Evolutionary conservation across 2,113 vertebrate species (phyloP), one percentile per base, ranked within the genome.

Genomic region (Pterocles gutturalis): DNA sequence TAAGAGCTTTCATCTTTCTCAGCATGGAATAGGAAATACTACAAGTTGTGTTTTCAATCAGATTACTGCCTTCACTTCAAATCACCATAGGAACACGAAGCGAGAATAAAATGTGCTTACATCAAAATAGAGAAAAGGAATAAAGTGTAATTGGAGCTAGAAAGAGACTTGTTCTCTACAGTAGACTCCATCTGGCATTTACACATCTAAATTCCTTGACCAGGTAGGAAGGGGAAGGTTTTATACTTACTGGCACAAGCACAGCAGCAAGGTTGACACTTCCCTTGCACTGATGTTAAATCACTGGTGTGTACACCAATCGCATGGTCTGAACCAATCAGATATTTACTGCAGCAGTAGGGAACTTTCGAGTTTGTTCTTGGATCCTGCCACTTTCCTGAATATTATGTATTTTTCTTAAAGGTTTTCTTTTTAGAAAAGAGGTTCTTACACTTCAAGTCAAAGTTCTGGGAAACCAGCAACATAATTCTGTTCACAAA

Each of bases 1-100:
- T 82, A 58, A 89, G 61, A 79, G 36, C 54, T 90, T 91, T 89
- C 70, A 38, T 95, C 65, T 84, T 90, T 79, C 53, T 82, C 48
- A 58, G 13, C 7, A 0, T 82, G 48, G 38, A 76, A 78, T 29
- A 41, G 83, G 48, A 95, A 82, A 80, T 82, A 79, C 13, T 89
- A 33, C 36, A 87, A 89, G 48, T 67, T 87, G 19, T 3, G 0
- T 82, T 96, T 95, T 84, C 38, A 55, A 0, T 75, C 66, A 58
- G 38, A 53, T 87, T 55, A 31, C 16, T 87, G 45, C 67, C 60
- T 87, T 95, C 48, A n/a, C 85, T 69, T n/a, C 73, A 87, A 33
- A 92, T 89, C 79, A 79, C 82, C 72, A 55, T 76, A 89, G 76
- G 80, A 92, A 78, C 64, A 55, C 1, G 5, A 78, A 90, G 29